These are phyloP conservation scores for Ceyx melanurus DNA, from an alignment of 2,113 vertebrate genomes.

Conservation along the genomic window DNA sequence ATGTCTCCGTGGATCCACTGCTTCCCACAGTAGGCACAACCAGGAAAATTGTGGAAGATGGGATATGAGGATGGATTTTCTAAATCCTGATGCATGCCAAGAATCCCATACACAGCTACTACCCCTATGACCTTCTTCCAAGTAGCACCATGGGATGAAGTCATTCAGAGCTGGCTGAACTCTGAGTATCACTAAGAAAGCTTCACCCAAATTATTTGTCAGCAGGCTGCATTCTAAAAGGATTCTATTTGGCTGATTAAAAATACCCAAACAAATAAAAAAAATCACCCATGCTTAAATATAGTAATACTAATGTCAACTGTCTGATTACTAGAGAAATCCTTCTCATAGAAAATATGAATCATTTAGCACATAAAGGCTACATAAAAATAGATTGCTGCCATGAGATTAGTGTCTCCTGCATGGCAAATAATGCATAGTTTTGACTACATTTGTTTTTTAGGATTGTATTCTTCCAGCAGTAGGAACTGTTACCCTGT, in stretches of 20 bases:
- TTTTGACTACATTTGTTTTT: conserved; percentile 3
- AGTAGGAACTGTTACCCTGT: neutral
- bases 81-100: neutral
- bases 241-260: neutral
- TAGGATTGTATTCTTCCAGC: neutral
- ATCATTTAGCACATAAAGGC: neutral
- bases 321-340: neutral
- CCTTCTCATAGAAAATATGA: neutral
- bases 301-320: neutral
- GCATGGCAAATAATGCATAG: neutral
- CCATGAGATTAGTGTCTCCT: neutral
- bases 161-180: neutral
- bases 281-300: neutral
- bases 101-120: neutral
- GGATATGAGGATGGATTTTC: neutral
- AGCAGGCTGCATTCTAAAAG: neutral
- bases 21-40: neutral
- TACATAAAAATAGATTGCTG: neutral
- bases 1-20: neutral
- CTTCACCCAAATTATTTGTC: neutral
- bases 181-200: neutral
- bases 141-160: neutral
- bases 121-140: neutral
- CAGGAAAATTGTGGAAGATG: neutral
- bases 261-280: neutral